Conservation (phyloP, 2,888 invertebrate species). For the Griposia aprilina region DNA sequence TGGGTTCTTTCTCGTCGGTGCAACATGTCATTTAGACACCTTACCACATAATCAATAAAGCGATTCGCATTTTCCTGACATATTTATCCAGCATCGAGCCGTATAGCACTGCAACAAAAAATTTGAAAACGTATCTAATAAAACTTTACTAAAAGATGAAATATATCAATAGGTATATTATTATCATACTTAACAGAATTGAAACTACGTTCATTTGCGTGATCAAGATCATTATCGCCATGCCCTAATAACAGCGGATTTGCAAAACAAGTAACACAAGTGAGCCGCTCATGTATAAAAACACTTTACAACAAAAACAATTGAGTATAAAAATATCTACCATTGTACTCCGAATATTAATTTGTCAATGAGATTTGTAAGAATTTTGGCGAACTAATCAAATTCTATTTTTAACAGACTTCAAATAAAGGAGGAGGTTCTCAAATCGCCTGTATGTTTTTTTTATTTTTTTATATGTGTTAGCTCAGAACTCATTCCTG, state of each 20-base stretch:
- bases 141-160: neutral
- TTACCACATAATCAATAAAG: neutral
- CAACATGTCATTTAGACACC: neutral
- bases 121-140: neutral
- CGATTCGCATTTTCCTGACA: neutral
- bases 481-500: too few species aligned
- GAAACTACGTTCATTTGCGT: neutral
- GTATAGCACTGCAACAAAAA: neutral
- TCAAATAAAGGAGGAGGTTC: too few species aligned
- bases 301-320: neutral
- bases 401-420: neutral
- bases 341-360: neutral
- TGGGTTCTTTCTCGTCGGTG: neutral
- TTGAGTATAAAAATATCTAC: neutral
- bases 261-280: neutral
- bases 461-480: too few species aligned
- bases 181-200: neutral
- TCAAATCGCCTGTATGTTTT: too few species aligned
- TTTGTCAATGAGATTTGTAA: neutral
- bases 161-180: neutral
- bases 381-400: too few species aligned
- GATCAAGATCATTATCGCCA: neutral
- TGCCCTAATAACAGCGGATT: neutral
- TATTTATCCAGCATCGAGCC: neutral
- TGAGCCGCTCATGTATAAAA: neutral